These are phyloP conservation scores for Ostrea denselamellosa DNA, from an alignment of 1,140 invertebrate species.

Conservation along the genomic window DNA sequence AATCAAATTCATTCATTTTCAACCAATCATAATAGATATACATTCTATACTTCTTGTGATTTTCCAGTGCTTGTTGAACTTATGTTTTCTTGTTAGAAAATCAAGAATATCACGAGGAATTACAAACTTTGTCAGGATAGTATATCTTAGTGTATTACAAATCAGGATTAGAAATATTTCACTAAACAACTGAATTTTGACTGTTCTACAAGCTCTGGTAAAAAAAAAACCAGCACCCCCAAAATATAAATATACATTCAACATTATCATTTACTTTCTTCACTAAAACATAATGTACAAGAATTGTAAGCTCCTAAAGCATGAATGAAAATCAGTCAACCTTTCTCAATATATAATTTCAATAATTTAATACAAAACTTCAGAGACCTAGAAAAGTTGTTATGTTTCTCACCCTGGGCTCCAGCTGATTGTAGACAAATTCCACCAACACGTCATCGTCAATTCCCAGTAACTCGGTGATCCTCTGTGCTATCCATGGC, in stretches of 20 bases:
- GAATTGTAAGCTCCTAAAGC: too few species aligned
- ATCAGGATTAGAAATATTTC: not conserved
- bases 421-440: constrained; percentile 99
- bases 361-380: too few species aligned
- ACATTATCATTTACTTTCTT: too few species aligned
- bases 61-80: not conserved
- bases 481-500: constrained; percentile 98
- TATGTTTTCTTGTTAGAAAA: not conserved
- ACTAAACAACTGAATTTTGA: not conserved
- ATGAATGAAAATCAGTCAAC: too few species aligned
- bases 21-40: constrained; percentile 9
- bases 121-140: not conserved
- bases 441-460: constrained; percentile 99
- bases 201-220: not conserved
- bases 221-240: not conserved
- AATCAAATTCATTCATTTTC: constrained; percentile 30
- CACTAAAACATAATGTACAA: too few species aligned
- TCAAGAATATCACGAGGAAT: not conserved
- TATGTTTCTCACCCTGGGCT: constrained; percentile 80
- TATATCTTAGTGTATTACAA: not conserved
- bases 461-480: constrained; percentile 96
- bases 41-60: not conserved
- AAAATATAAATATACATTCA: not conserved
- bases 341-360: too few species aligned
- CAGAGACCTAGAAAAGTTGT: not conserved